A percentile compares a stretch with the other conserved stretches of the same genome.
Evolutionary conservation across 1,140 invertebrate genomes (phyloP).

Genomic region (Drosophila saltans): DNA sequence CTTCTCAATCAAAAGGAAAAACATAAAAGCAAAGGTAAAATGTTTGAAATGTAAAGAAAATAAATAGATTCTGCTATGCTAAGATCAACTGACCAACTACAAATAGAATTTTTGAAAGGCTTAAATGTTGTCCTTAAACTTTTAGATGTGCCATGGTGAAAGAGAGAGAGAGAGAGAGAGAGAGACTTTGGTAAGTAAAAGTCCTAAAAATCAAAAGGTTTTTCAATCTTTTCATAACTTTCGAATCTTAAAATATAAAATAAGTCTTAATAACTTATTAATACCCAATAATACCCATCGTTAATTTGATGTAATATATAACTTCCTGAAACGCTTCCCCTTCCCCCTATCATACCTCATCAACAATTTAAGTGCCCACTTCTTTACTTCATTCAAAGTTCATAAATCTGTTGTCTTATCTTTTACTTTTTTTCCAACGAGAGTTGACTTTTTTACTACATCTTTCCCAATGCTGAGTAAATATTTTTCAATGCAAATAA

Average conservation of each 20-base stretch:
- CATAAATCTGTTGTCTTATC: slow-evolving; percentile 34
- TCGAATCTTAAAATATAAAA: too few relatives aligned
- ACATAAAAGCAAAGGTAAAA: not conserved
- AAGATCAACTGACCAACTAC: not conserved
- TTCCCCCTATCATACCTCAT: not conserved
- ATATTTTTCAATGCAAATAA: slow-evolving; percentile 77
- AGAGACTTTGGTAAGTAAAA: too few relatives aligned
- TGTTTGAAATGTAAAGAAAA: not conserved
- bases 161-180: not conserved
- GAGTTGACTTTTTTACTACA: slow-evolving; percentile 28
- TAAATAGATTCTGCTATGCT: not conserved
- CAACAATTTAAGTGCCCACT: slow-evolving; percentile 8
- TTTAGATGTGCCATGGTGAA: too few relatives aligned
- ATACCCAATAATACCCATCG: not conserved
- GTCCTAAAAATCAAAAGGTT: too few relatives aligned
- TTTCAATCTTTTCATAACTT: too few relatives aligned
- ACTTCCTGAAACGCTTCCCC: not conserved
- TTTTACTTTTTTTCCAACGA: slow-evolving; percentile 26
- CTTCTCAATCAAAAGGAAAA: not conserved
- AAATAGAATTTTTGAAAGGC: too few relatives aligned
- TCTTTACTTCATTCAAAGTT: slow-evolving; percentile 22
- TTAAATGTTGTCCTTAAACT: too few relatives aligned
- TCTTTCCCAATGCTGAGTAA: slow-evolving; percentile 65
- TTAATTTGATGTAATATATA: not conserved
- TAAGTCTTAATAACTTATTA: not conserved